Evolutionary conservation across 2,797 vertebrate species (phyloP).

Genomic region (Coendou prehensilis): DNA sequence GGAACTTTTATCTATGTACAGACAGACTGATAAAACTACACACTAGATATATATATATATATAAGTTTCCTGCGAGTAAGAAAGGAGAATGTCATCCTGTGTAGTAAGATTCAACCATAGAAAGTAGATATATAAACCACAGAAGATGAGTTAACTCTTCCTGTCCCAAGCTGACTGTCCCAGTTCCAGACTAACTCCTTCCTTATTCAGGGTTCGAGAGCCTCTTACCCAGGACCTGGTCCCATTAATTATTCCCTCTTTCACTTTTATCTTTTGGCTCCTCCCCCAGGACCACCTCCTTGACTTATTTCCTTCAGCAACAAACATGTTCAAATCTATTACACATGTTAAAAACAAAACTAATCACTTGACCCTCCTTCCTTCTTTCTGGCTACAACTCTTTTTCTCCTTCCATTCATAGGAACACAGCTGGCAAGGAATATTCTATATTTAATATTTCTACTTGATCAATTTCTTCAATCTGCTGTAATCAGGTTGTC

Average conservation of each 20-base stretch:
- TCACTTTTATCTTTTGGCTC: conserved; percentile 25
- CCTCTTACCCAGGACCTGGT: background rate
- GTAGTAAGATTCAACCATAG: conserved; percentile 36
- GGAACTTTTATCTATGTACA: conserved; percentile 4
- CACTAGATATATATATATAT: background rate
- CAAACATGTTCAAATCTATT: conserved; percentile 17
- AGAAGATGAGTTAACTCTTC: conserved; percentile 26
- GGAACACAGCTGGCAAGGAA: conserved; percentile 26
- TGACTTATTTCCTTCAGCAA: conserved; percentile 35
- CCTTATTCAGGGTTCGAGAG: background rate
- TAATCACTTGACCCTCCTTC: conserved; percentile 46
- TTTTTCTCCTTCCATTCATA: conserved; percentile 41
- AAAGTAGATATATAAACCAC: conserved; percentile 57
- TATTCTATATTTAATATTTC: conserved; percentile 4
- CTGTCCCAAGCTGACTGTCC: background rate
- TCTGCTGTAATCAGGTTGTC: background rate
- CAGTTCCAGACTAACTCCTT: background rate
- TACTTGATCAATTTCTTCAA: conserved; percentile 36
- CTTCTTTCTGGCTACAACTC: background rate
- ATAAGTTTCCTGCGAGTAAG: conserved; percentile 7
- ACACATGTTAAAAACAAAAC: conserved; percentile 41
- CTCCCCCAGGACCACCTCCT: background rate
- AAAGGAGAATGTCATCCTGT: conserved; percentile 35
- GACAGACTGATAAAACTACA: conserved; percentile 27
- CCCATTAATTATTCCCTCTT: background rate